Evolutionary conservation across 2,113 vertebrate genomes (phyloP).

Genomic region (Cyprinus carpio): DNA sequence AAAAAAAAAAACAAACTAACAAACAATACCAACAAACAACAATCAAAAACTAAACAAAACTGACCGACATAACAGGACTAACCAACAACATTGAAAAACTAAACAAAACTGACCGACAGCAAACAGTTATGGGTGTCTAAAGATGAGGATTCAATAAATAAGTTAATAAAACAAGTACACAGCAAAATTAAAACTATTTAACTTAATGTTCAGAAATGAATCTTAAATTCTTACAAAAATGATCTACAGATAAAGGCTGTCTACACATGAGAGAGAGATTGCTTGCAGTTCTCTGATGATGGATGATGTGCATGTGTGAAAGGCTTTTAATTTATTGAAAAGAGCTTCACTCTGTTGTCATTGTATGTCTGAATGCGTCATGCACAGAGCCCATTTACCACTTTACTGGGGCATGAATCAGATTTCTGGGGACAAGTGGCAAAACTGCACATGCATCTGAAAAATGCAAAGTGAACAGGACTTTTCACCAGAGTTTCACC

Average conservation of each 20-base stretch:
- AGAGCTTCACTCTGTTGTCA: constrained; percentile 6
- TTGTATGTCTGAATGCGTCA: neutral
- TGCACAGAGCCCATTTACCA: neutral
- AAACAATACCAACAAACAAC: too few relatives aligned
- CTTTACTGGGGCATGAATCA: neutral
- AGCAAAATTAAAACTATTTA: neutral
- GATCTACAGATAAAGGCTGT: neutral
- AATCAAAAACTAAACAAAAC: neutral
- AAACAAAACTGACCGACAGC: too few relatives aligned
- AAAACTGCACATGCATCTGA: neutral
- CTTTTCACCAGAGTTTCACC: neutral
- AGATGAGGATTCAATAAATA: neutral
- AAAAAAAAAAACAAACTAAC: neutral
- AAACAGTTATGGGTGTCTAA: neutral
- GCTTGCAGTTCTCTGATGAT: neutral
- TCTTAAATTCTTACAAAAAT: neutral
- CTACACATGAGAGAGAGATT: neutral
- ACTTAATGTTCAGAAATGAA: neutral
- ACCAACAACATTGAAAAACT: neutral
- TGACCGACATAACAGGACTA: neutral
- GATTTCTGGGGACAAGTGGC: neutral
- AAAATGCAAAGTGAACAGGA: neutral
- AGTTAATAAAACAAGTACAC: neutral
- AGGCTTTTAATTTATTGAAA: constrained; percentile 11
- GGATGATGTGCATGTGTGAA: neutral